Evolutionary conservation across 1,140 invertebrate genomes (phyloP).

Genomic region (Macrostomum lignano): DNA sequence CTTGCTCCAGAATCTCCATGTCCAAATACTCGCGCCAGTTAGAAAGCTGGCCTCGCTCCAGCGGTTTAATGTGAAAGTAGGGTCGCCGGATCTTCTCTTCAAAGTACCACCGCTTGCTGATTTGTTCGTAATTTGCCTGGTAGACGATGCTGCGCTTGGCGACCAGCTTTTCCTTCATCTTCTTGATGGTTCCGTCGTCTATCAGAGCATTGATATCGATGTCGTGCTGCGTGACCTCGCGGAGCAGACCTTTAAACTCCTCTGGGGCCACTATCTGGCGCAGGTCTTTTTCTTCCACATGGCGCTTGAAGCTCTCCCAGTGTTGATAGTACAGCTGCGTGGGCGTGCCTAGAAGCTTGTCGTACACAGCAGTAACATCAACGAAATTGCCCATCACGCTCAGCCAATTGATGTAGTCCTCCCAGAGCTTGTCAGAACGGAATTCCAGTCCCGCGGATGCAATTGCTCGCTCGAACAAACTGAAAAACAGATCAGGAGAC

Average conservation of each 20-base stretch:
- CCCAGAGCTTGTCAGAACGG: constrained; percentile 78
- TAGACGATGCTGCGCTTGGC: constrained; percentile 44
- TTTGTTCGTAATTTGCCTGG: constrained; percentile 52
- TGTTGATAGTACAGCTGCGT: constrained; percentile 67
- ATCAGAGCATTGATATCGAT: too few relatives aligned
- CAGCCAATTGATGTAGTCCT: constrained; percentile 82
- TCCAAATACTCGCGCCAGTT: constrained; percentile 79
- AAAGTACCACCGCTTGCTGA: constrained; percentile 58
- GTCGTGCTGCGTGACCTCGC: too few relatives aligned
- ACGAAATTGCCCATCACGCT: constrained; percentile 44
- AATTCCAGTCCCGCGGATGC: constrained; percentile 69
- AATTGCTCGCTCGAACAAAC: constrained; percentile 51
- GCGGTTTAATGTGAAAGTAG: constrained; percentile 86
- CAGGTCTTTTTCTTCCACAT: neutral
- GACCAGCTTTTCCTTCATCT: constrained; percentile 54
- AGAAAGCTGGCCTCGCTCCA: constrained; percentile 73
- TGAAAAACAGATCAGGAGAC: constrained; percentile 9
- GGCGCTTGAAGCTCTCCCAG: constrained; percentile 19
- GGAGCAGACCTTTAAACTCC: too few relatives aligned
- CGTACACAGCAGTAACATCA: constrained; percentile 53
- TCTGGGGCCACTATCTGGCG: too few relatives aligned
- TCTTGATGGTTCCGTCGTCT: constrained; percentile 45
- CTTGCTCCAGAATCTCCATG: constrained; percentile 39
- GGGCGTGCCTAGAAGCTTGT: constrained; percentile 51
- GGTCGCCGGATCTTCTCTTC: constrained; percentile 92